These are phyloP conservation scores for Drosophila borborema DNA, from an alignment of 2,888 invertebrate genomes.

Conservation along the genomic window DNA sequence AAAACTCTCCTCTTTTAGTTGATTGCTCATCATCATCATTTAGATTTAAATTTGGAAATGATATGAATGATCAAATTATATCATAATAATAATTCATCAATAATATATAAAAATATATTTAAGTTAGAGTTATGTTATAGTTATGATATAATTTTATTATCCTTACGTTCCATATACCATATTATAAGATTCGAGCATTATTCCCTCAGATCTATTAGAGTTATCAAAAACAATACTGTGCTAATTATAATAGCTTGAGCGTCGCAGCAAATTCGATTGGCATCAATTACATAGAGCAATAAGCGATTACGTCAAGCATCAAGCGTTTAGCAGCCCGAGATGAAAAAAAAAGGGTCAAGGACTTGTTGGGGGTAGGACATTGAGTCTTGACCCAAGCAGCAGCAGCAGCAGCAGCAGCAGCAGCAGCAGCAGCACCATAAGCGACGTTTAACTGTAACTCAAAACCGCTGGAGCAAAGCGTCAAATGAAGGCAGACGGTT, in stretches of 20 bases:
- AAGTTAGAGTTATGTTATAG: neutral
- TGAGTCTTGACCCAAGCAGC: slow-evolving; percentile 14
- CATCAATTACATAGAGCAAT: slow-evolving; percentile 38
- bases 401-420: too few species aligned
- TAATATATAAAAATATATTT: too few species aligned
- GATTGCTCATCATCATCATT: too few species aligned
- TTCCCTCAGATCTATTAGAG: neutral
- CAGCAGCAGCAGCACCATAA: slow-evolving; percentile 1
- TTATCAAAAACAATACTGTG: neutral
- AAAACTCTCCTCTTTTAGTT: too few species aligned
- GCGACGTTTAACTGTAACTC: slow-evolving; percentile 53
- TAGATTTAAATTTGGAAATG: too few species aligned
- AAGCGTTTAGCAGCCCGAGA: slow-evolving; percentile 37
- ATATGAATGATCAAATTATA: too few species aligned
- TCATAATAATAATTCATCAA: too few species aligned
- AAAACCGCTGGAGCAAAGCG: slow-evolving; percentile 32
- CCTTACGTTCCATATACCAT: neutral
- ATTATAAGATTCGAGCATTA: neutral
- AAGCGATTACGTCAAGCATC: slow-evolving; percentile 40
- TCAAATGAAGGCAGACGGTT: slow-evolving; percentile 58
- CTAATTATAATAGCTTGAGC: slow-evolving; percentile 14
- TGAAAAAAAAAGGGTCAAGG: slow-evolving; percentile 38
- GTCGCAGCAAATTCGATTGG: neutral
- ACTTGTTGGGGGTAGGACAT: neutral
- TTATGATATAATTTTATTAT: neutral